A percentile compares a stretch with the other conserved stretches of the same genome.
These are phyloP conservation scores for Drosophila ezoana DNA, from an alignment of 2,888 invertebrate species.

Conservation along the genomic window DNA sequence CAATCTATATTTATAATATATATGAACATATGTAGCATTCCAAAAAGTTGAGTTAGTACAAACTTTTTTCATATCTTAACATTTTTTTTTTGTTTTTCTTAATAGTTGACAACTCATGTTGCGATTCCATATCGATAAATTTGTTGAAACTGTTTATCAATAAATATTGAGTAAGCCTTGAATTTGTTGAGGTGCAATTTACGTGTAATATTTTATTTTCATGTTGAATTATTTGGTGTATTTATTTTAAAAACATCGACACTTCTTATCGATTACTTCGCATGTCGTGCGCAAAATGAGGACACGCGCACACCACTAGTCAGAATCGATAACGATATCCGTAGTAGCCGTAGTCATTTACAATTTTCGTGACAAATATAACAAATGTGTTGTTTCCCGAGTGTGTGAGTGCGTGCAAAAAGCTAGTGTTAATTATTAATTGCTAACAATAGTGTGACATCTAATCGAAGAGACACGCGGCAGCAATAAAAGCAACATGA, in stretches of 20 bases:
- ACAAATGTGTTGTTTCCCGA: constrained; percentile 58
- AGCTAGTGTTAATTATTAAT: constrained; percentile 55
- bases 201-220: not conserved
- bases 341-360: constrained; percentile 52
- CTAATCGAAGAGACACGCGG: constrained; percentile 37
- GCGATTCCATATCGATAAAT: not conserved
- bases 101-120: constrained; percentile 6
- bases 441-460: constrained; percentile 43
- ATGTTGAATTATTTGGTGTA: not conserved
- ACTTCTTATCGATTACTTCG: constrained; percentile 21
- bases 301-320: constrained; percentile 33
- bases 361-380: constrained; percentile 59
- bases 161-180: not conserved
- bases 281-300: constrained; percentile 2
- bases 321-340: constrained; percentile 48
- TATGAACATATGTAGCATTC: too few relatives aligned
- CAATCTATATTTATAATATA: not conserved
- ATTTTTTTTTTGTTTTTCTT: not conserved
- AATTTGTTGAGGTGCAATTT: not conserved
- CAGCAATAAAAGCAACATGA: constrained; percentile 67
- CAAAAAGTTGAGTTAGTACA: too few relatives aligned
- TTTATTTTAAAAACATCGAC: not conserved
- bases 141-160: not conserved
- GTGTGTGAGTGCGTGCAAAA: constrained; percentile 60
- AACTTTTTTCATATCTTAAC: too few relatives aligned